Evolutionary conservation across 2,113 vertebrate species (phyloP).

Genomic region (Dascyllus trimaculatus): DNA sequence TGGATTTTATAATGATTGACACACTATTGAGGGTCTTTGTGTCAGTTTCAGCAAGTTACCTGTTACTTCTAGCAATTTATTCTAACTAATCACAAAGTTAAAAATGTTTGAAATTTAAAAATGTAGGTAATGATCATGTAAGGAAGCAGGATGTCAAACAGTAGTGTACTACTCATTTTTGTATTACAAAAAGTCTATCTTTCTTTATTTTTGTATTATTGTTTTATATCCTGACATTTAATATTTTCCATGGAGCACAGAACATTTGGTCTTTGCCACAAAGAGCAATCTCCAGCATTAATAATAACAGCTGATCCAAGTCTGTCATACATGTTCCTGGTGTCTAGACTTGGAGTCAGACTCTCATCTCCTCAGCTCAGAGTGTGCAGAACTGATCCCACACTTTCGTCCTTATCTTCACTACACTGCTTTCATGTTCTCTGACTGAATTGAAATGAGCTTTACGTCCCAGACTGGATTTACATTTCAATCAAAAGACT

Average conservation of each 20-base stretch:
- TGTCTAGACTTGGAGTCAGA: conserved; percentile 46
- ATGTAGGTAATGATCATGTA: not conserved
- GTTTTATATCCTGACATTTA: too few species aligned
- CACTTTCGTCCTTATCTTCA: conserved; percentile 63
- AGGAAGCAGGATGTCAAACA: too few species aligned
- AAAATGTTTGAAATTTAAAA: not conserved
- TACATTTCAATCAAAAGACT: conserved; percentile 72
- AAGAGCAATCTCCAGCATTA: not conserved
- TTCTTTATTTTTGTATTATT: too few species aligned
- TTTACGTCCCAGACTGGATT: conserved; percentile 65
- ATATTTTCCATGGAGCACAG: too few species aligned
- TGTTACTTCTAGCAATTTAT: not conserved
- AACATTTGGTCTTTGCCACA: not conserved
- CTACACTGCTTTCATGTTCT: conserved; percentile 64
- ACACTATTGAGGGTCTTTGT: too few species aligned
- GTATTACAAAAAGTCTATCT: too few species aligned
- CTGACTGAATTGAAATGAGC: conserved; percentile 59
- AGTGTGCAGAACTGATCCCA: conserved; percentile 45
- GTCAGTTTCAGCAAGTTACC: not conserved
- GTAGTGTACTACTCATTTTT: too few species aligned
- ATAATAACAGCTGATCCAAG: conserved; percentile 1
- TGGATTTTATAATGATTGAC: too few species aligned
- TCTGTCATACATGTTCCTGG: conserved; percentile 29
- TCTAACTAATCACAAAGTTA: not conserved
- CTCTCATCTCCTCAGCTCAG: conserved; percentile 39